phyloP scores from a whole-genome alignment of 2,888 invertebrate genomes.

The Caradrina kadenii region DNA sequence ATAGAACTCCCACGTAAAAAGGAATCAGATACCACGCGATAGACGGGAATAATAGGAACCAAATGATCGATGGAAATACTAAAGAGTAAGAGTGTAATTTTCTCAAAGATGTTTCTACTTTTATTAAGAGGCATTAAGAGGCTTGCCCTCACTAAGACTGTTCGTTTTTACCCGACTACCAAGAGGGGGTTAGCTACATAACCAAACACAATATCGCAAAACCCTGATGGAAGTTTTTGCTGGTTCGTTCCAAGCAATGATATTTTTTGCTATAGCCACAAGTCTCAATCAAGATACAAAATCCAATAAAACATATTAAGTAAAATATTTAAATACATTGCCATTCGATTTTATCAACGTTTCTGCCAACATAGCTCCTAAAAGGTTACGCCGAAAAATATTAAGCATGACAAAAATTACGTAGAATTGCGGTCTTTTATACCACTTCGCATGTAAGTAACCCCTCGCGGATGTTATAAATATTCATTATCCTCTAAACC shows the following conservation, averaged over 20 bases:
- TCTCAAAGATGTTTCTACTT: too few species aligned
- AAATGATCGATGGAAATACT: not conserved
- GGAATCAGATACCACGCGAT: not conserved
- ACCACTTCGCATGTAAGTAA: conserved; percentile 34
- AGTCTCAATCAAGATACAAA: conserved; percentile 4
- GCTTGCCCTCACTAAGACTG: too few species aligned
- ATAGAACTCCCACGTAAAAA: conserved; percentile 12
- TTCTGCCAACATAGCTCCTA: not conserved
- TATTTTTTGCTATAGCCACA: not conserved
- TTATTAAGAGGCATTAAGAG: too few species aligned
- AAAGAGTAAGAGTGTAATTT: not conserved
- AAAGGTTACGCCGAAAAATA: conserved; percentile 18
- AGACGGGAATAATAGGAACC: not conserved
- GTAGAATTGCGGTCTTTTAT: conserved; percentile 11
- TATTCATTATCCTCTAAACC: conserved; percentile 54
- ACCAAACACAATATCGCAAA: not conserved
- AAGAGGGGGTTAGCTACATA: too few species aligned
- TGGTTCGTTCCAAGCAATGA: too few species aligned
- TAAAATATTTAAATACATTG: conserved; percentile 1
- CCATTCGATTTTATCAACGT: not conserved
- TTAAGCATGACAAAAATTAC: conserved; percentile 26
- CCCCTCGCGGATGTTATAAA: conserved; percentile 52
- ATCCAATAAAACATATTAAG: conserved; percentile 12
- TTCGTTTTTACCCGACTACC: too few species aligned
- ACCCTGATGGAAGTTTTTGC: not conserved